A percentile compares a stretch with the other conserved stretches of the same genome.
phyloP scores from a whole-genome alignment of 30 jellyfish, hydroid and myxozoan species.

The Hydractinia symbiolongicarpus region DNA sequence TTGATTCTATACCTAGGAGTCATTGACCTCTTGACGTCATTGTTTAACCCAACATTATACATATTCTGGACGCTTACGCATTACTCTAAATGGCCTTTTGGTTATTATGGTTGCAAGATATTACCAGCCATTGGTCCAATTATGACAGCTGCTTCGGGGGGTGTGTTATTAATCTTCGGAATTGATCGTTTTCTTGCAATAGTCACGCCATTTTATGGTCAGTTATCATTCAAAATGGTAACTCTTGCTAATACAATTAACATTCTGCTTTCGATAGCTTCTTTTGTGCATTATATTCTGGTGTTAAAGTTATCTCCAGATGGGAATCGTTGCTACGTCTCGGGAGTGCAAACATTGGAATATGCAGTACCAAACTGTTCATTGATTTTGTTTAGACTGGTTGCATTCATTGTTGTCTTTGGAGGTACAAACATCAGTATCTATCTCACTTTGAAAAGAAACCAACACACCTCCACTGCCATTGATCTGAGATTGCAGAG shows the following conservation, averaged over 20 bases:
- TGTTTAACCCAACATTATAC: conserved; percentile 32
- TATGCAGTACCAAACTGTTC: conserved; percentile 30
- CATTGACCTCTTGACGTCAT: conserved; percentile 25
- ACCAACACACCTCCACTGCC: background rate
- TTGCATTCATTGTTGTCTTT: conserved; percentile 9
- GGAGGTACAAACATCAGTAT: conserved; percentile 13
- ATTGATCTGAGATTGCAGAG: conserved; percentile 3
- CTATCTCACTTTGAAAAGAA: conserved; percentile 12
- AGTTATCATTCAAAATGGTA: background rate
- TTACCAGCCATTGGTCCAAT: conserved; percentile 44
- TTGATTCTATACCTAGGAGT: conserved; percentile 37
- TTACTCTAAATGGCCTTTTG: conserved; percentile 34
- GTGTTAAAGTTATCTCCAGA: conserved; percentile 3
- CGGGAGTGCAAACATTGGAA: background rate
- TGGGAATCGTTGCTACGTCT: background rate
- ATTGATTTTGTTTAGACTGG: conserved; percentile 7
- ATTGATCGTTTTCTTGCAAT: conserved; percentile 35
- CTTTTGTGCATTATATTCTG: conserved; percentile 19
- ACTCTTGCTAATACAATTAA: background rate
- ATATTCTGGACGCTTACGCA: conserved; percentile 20
- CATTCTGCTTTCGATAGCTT: conserved; percentile 1
- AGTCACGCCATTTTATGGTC: conserved; percentile 31
- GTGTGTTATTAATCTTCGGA: conserved; percentile 24
- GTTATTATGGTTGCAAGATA: conserved; percentile 28
- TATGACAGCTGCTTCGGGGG: conserved; percentile 27